phyloP scores from a whole-genome alignment of 2,888 invertebrate genomes.

The Ferrisia virgata region DNA sequence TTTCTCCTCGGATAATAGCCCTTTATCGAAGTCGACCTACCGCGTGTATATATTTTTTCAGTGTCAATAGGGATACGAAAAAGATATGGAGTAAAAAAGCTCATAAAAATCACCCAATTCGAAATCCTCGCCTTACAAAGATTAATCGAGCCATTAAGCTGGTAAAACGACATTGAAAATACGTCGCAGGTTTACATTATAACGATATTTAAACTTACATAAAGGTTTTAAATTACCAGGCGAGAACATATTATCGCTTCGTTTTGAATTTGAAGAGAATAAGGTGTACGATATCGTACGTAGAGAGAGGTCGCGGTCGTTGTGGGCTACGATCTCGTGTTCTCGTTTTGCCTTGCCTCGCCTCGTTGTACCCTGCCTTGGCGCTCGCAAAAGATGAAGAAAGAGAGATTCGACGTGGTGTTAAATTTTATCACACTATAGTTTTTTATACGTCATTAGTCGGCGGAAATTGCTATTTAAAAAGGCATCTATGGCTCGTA shows the following conservation, averaged over 20 bases:
- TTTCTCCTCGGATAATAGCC: too few relatives aligned
- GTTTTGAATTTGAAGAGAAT: not conserved
- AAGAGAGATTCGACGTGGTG: not conserved
- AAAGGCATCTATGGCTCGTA: not conserved
- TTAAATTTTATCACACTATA: conserved; percentile 18
- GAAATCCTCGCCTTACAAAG: not conserved
- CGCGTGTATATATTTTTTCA: too few relatives aligned
- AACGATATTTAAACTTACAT: conserved; percentile 11
- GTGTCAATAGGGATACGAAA: too few relatives aligned
- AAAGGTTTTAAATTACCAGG: conserved; percentile 5
- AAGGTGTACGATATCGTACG: not conserved
- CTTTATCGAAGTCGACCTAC: too few relatives aligned
- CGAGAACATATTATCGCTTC: not conserved
- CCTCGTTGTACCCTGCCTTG: too few relatives aligned
- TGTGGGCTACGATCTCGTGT: too few relatives aligned
- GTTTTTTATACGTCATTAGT: conserved; percentile 28
- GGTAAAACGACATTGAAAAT: not conserved
- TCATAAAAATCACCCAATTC: not conserved
- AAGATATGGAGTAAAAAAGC: not conserved
- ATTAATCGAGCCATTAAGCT: conserved; percentile 17
- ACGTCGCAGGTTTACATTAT: not conserved
- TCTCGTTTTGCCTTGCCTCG: too few relatives aligned
- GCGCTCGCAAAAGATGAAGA: not conserved
- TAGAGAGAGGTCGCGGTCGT: too few relatives aligned
- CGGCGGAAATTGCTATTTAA: conserved; percentile 26